Conservation (phyloP, 2,797 vertebrate genomes). For the Steatocranus sp. region DNA sequence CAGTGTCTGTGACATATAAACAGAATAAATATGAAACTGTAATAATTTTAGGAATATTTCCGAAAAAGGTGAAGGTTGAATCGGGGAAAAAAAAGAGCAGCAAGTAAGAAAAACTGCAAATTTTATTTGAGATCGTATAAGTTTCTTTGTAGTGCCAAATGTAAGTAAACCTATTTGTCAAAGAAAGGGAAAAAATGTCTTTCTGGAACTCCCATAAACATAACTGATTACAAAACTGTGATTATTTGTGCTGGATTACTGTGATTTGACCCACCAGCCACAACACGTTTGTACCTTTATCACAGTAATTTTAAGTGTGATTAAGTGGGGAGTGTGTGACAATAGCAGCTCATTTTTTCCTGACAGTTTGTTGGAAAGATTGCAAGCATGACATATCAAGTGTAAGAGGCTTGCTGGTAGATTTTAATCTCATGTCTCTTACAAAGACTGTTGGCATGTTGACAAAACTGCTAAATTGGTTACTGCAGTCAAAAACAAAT, state of each 20-base stretch:
- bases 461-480: background rate
- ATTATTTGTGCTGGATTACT: background rate
- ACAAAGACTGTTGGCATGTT: background rate
- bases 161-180: background rate
- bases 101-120: background rate
- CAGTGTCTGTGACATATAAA: background rate
- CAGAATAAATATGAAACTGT: background rate
- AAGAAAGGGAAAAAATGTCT: background rate
- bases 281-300: background rate
- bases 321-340: background rate
- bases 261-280: background rate
- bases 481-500: background rate
- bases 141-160: background rate
- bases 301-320: background rate
- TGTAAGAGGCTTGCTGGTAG: background rate
- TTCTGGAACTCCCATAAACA: background rate
- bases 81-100: background rate
- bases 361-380: background rate
- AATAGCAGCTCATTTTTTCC: background rate
- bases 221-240: background rate
- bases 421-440: background rate
- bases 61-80: background rate
- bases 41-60: background rate
- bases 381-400: background rate
- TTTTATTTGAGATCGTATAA: background rate